Conservation (phyloP, 2,888 invertebrate genomes). For the Chesias legatella region DNA sequence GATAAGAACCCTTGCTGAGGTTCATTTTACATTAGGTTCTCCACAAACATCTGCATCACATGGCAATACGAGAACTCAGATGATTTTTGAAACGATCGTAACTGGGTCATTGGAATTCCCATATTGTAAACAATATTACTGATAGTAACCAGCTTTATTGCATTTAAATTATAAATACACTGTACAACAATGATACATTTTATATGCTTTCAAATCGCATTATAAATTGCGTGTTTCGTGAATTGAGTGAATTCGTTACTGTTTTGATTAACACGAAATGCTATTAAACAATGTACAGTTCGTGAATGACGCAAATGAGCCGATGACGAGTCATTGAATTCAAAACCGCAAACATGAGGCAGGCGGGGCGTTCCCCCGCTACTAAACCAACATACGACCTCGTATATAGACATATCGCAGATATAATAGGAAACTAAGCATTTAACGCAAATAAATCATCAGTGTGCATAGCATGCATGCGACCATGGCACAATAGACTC, state of each 20-base stretch:
- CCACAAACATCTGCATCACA: not conserved
- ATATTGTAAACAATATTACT: constrained; percentile 17
- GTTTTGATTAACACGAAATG: constrained; percentile 8
- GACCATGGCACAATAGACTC: constrained; percentile 60
- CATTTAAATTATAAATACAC: not conserved
- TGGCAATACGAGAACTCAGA: too few relatives aligned
- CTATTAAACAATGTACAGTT: constrained; percentile 4
- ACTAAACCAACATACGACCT: constrained; percentile 1
- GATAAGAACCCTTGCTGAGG: constrained; percentile 1
- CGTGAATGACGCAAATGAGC: constrained; percentile 5
- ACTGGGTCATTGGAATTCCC: constrained; percentile 13
- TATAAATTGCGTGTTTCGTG: too few relatives aligned
- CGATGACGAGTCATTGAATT: constrained; percentile 9
- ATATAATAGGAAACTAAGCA: constrained; percentile 16
- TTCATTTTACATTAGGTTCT: constrained; percentile 1
- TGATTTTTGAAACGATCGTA: not conserved
- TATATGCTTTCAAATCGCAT: too few relatives aligned
- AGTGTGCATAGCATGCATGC: constrained; percentile 34
- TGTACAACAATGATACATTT: too few relatives aligned
- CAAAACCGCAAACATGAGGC: constrained; percentile 8
- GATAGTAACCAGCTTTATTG: constrained; percentile 8
- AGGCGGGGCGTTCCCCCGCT: constrained; percentile 6
- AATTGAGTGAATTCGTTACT: not conserved
- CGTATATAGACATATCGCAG: constrained; percentile 7
- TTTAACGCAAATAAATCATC: constrained; percentile 25